These are phyloP conservation scores for Allophyes oxyacanthae DNA, from an alignment of 2,888 invertebrate species.

Conservation along the genomic window DNA sequence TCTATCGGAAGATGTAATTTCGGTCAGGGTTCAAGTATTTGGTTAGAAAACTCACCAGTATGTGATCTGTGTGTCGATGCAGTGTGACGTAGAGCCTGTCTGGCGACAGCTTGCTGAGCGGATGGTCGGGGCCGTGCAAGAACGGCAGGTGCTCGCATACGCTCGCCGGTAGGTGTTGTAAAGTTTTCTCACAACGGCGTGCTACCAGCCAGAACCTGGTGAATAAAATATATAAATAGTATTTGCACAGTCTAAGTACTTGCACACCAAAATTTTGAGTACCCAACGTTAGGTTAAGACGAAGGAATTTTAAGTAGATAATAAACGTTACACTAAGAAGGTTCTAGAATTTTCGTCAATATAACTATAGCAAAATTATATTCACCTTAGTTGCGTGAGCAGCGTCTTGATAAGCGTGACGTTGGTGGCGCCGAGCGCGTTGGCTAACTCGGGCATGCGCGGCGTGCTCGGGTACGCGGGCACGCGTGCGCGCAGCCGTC, in stretches of 20 bases:
- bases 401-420: conserved; percentile 70
- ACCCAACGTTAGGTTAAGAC: too few relatives aligned
- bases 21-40: too few relatives aligned
- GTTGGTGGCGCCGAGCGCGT: conserved; percentile 89
- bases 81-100: conserved; percentile 95
- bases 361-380: too few relatives aligned
- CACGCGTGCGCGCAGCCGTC: conserved; percentile 96
- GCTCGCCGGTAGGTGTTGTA: conserved; percentile 97
- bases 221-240: too few relatives aligned
- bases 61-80: conserved; percentile 95
- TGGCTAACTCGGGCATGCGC: conserved; percentile 94
- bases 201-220: conserved; percentile 96
- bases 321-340: too few relatives aligned
- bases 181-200: conserved; percentile 97
- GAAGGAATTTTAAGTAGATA: too few relatives aligned
- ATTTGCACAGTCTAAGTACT: too few relatives aligned
- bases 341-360: too few relatives aligned
- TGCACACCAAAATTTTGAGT: too few relatives aligned
- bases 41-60: conserved; percentile 90
- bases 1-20: too few relatives aligned
- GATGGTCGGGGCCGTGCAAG: conserved; percentile 94
- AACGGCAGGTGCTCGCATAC: conserved; percentile 96
- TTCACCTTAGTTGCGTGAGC: conserved; percentile 87
- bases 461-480: conserved; percentile 96
- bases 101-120: conserved; percentile 92